phyloP scores from a whole-genome alignment of 2,888 invertebrate species.

The Sussaba pulchella region DNA sequence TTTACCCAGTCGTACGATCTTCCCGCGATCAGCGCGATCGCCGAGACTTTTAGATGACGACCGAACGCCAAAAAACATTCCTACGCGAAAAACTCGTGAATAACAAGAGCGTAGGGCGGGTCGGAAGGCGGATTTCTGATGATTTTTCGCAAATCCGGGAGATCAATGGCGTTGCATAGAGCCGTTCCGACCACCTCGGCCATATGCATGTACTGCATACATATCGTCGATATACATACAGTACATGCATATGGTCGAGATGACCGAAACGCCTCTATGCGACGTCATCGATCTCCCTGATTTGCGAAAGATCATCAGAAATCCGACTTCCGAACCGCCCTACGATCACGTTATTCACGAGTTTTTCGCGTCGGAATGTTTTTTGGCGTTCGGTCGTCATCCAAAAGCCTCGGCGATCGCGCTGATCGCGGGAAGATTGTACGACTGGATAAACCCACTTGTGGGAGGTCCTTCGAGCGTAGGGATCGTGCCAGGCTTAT shows the following conservation, averaged over 20 bases:
- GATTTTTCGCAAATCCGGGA: conserved; percentile 63
- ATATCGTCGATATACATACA: no score
- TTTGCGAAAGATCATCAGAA: conserved; percentile 69
- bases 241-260: neutral
- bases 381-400: conserved; percentile 73
- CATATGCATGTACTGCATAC: no score
- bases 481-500: conserved; percentile 70
- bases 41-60: conserved; percentile 73
- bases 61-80: conserved; percentile 77
- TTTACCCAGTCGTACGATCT: conserved; percentile 74
- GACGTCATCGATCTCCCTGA: conserved; percentile 44
- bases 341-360: conserved; percentile 73
- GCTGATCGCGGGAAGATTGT: conserved; percentile 66
- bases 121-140: conserved; percentile 70
- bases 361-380: conserved; percentile 75
- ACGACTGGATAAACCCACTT: conserved; percentile 73
- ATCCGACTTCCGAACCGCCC: conserved; percentile 69
- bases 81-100: conserved; percentile 72
- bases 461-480: conserved; percentile 73
- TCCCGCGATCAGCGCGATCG: conserved; percentile 70
- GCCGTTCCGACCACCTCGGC: conserved; percentile 23
- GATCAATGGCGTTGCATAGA: conserved; percentile 57
- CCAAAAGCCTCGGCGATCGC: conserved; percentile 74
- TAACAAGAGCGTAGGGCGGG: conserved; percentile 72
- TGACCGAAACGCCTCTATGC: conserved; percentile 60